Conservation (phyloP, 2,888 invertebrate genomes). For the Allygus modestus region DNA sequence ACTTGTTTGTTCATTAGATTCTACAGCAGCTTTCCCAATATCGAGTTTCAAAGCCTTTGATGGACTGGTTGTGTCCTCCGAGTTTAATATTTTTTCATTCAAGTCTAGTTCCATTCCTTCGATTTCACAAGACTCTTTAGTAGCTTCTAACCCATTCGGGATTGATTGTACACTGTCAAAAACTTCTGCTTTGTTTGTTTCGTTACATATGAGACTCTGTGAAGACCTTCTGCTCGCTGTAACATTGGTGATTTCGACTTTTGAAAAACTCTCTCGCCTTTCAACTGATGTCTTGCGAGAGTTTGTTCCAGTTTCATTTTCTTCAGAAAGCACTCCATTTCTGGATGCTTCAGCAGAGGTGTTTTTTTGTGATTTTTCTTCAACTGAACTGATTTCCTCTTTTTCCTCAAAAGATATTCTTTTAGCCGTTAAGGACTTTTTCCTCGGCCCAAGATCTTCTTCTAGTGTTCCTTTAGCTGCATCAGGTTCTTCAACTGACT, state of each 20-base stretch:
- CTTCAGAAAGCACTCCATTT: conserved; percentile 38
- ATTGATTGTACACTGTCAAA: conserved; percentile 14
- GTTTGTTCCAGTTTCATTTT: conserved; percentile 1
- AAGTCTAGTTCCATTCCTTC: not conserved
- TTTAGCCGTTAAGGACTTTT: conserved; percentile 1
- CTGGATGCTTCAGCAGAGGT: not conserved
- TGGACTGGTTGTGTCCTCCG: not conserved
- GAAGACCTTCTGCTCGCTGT: conserved; percentile 7
- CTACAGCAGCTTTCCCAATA: conserved; percentile 66
- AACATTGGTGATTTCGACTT: conserved; percentile 22
- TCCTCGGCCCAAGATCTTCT: not conserved
- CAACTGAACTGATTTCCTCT: not conserved
- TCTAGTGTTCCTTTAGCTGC: conserved; percentile 10
- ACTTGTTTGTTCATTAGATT: conserved; percentile 15
- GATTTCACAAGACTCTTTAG: conserved; percentile 22
- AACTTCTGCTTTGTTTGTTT: conserved; percentile 42
- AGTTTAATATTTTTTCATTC: not conserved
- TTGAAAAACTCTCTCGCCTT: conserved; percentile 43
- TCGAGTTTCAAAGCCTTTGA: conserved; percentile 29
- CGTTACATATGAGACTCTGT: conserved; percentile 20
- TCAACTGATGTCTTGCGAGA: conserved; percentile 21
- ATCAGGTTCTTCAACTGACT: conserved; percentile 18
- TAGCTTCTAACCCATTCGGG: not conserved
- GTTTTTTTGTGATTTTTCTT: not conserved
- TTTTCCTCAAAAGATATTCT: conserved; percentile 46